These are phyloP conservation scores for Heliconius melpomene DNA, from an alignment of 1,140 invertebrate genomes.

Conservation along the genomic window DNA sequence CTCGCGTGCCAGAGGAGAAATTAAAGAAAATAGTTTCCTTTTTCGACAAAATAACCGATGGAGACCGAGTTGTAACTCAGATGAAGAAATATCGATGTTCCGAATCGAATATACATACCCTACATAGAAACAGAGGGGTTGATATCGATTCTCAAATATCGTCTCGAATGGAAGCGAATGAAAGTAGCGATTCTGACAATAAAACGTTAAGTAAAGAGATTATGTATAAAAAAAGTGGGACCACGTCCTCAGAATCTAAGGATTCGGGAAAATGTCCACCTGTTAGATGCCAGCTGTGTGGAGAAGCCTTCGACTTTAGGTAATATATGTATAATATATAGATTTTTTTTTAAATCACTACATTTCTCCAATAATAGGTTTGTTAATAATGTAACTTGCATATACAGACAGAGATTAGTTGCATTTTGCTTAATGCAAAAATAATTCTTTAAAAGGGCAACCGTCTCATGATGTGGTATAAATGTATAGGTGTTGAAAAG, in stretches of 20 bases:
- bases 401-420: too few relatives aligned
- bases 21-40: slow-evolving; percentile 72
- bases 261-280: slow-evolving; percentile 43
- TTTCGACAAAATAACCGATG: slow-evolving; percentile 65
- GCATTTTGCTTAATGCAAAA: too few relatives aligned
- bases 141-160: slow-evolving; percentile 26
- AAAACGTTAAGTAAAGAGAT: not conserved
- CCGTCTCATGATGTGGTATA: too few relatives aligned
- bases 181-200: slow-evolving; percentile 43
- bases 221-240: not conserved
- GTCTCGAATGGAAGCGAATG: not conserved
- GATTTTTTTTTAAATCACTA: not conserved
- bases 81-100: slow-evolving; percentile 51
- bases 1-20: slow-evolving; percentile 62
- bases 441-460: too few relatives aligned
- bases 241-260: slow-evolving; percentile 44
- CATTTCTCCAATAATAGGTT: too few relatives aligned
- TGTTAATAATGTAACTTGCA: too few relatives aligned
- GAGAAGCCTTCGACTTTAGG: slow-evolving; percentile 61
- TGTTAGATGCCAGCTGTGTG: slow-evolving; percentile 57
- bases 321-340: too few relatives aligned
- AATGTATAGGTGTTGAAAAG: too few relatives aligned
- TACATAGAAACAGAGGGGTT: slow-evolving; percentile 17
- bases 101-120: slow-evolving; percentile 44
- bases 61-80: slow-evolving; percentile 54